Conservation (phyloP, 1,140 invertebrate species). For the Condylostylus longicornis region DNA sequence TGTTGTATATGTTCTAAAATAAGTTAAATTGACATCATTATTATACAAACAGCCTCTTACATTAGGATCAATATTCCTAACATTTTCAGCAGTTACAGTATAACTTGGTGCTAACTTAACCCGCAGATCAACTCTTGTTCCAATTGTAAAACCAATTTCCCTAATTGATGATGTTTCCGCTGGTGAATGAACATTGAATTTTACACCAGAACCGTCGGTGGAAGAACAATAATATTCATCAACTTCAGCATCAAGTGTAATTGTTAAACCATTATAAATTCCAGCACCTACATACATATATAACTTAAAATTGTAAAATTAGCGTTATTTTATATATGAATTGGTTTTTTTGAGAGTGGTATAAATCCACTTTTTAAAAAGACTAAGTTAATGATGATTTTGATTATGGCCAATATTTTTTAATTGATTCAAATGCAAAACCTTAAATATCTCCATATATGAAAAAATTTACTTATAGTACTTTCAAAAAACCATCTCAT, state of each 20-base stretch:
- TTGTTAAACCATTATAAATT: conserved; percentile 47
- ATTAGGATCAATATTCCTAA: conserved; percentile 40
- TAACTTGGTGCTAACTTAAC: conserved; percentile 48
- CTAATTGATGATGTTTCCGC: conserved; percentile 60
- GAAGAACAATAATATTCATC: conserved; percentile 64
- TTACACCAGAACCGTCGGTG: conserved; percentile 58
- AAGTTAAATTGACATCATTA: conserved; percentile 47
- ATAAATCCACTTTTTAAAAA: too few species aligned
- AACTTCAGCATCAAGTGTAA: conserved; percentile 52
- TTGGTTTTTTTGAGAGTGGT: too few species aligned
- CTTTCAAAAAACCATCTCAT: too few species aligned
- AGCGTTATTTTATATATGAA: too few species aligned
- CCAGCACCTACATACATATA: too few species aligned
- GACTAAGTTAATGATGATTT: too few species aligned
- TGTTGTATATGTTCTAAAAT: conserved; percentile 34
- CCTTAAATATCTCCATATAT: too few species aligned
- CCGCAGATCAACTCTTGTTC: conserved; percentile 50
- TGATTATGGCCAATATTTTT: too few species aligned
- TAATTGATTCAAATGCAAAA: too few species aligned
- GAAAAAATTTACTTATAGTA: too few species aligned
- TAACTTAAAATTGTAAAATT: too few species aligned
- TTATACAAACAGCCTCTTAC: conserved; percentile 57
- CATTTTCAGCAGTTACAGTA: conserved; percentile 39
- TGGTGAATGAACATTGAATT: conserved; percentile 66
- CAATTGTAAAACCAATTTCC: conserved; percentile 49